A percentile compares a stretch with the other conserved stretches of the same genome.
Evolutionary conservation across 2,797 vertebrate species (phyloP).

Genomic region (Peromyscus melanophrys): DNA sequence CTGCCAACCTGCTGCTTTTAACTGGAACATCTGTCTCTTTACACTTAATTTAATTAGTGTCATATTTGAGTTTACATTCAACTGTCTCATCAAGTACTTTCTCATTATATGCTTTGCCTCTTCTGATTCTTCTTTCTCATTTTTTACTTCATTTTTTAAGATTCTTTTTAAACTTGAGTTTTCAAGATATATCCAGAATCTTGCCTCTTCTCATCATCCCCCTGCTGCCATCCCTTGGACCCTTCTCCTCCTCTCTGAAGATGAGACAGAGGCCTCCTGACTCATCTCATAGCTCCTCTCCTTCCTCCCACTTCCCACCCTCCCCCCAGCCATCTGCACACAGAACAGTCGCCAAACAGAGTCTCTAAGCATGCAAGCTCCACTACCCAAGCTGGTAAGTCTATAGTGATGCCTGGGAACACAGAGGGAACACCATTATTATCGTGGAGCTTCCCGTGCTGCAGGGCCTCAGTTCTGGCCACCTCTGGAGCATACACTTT

Average conservation of each 20-base stretch:
- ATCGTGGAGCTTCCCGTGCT: not conserved
- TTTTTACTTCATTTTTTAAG: slow-evolving; percentile 26
- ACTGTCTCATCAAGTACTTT: not conserved
- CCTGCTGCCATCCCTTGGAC: slow-evolving; percentile 30
- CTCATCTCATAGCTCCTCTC: slow-evolving; percentile 69
- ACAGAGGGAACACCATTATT: not conserved
- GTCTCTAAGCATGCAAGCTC: not conserved
- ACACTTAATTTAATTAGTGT: slow-evolving; percentile 71
- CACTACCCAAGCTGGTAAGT: not conserved
- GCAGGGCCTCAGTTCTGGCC: not conserved
- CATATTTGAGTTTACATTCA: slow-evolving; percentile 7
- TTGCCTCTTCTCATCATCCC: slow-evolving; percentile 29
- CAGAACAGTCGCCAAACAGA: slow-evolving; percentile 39
- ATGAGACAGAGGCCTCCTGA: slow-evolving; percentile 74
- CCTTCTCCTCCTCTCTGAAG: slow-evolving; percentile 34
- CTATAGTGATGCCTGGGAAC: not conserved
- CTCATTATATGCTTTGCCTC: slow-evolving; percentile 5
- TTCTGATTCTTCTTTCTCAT: not conserved
- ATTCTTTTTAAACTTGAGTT: slow-evolving; percentile 43
- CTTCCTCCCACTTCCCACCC: slow-evolving; percentile 72
- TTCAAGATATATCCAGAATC: not conserved
- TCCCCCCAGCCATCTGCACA: slow-evolving; percentile 79
- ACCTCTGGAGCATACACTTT: not conserved
- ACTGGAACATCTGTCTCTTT: slow-evolving; percentile 71
- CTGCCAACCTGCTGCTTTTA: slow-evolving; percentile 51